Base-by-base conservation (phyloP, 2,888 invertebrate species). In the Labia minor region DNA sequence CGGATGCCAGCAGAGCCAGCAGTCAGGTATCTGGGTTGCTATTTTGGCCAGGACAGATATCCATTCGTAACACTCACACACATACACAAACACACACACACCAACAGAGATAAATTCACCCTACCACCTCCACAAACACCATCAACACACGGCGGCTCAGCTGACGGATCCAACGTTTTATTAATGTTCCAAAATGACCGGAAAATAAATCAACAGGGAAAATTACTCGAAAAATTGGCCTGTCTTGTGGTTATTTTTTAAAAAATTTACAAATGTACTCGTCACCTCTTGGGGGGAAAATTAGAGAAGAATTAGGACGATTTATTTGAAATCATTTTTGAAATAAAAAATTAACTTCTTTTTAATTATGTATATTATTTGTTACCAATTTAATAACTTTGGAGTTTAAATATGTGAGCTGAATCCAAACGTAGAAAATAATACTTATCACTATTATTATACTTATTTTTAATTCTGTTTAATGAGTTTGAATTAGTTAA, bases 21-120 rank as follows among this genome's bases (percentile, higher is more conserved):
- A 49, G 49, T 49, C 49, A 49, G 49, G 49, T 49, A 49, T 49
- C 49, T 49, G 49, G 49, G 49, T 49, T 49, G 49, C 49, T 49
- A 49, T 49, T 49, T 49, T 49, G 49, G 49, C 49, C 49, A 49
- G 49, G n/a, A 4, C n/a, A 49, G 49, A 49, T 8, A 49, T 49
- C 16, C 49, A 49, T 49, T 49, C 49, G 49, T n/a, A 49, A 49
- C n/a, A 49, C 14, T 3, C 16, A 49, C 49, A 4, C 14, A 4
- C 49, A 49, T 14, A 4, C 8, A 2, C 8, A 14, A 10, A 3
- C 14, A 3, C 26, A 26, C 26, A 3, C 3, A 3, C 26, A 26
- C 26, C n/a, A n/a, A n/a, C 26, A 26, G 26, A 26, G 26, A 8
- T n/a, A n/a, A n/a, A n/a, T n/a, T n/a, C n/a, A 49, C 14, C 14